Evolutionary conservation across 2,888 invertebrate species (phyloP).

Genomic region (Prionchulus punctatus): DNA sequence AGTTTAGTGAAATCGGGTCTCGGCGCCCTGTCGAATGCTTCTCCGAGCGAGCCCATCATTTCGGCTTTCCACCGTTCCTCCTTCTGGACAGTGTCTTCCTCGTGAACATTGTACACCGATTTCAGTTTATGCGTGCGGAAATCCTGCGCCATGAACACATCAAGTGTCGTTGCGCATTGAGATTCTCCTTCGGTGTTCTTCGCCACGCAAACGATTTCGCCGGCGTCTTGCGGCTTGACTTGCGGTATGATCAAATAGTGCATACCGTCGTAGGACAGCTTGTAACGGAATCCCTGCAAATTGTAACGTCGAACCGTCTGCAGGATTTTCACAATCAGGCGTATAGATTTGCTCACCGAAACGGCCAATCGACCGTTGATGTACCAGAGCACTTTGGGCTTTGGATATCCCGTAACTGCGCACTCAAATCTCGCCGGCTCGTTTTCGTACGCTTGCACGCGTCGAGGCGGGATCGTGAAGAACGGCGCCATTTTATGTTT

Average conservation of each 20-base stretch:
- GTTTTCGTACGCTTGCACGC: constrained; percentile 76
- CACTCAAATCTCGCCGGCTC: constrained; percentile 94
- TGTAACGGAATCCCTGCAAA: constrained; percentile 67
- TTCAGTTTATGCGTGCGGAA: constrained; percentile 27
- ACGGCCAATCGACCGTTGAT: constrained; percentile 36
- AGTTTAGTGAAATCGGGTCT: constrained; percentile 26
- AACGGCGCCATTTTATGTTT: constrained; percentile 72
- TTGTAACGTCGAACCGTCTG: background rate
- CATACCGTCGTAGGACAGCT: constrained; percentile 93
- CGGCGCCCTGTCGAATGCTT: constrained; percentile 27
- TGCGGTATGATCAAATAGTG: constrained; percentile 86
- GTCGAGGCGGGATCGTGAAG: constrained; percentile 85
- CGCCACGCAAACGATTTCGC: constrained; percentile 45
- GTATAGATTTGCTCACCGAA: constrained; percentile 4
- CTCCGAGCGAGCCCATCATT: constrained; percentile 24
- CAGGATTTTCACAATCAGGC: too few species aligned
- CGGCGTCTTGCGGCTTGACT: constrained; percentile 88
- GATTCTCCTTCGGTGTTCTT: constrained; percentile 87
- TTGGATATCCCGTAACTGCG: constrained; percentile 84
- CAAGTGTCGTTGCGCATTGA: constrained; percentile 64
- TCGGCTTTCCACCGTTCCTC: constrained; percentile 21
- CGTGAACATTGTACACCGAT: constrained; percentile 14
- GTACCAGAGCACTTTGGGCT: constrained; percentile 31
- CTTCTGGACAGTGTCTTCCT: constrained; percentile 9
- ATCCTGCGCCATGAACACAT: constrained; percentile 25